Evolutionary conservation across 2,113 vertebrate species (phyloP).

Genomic region (Struthio camelus): DNA sequence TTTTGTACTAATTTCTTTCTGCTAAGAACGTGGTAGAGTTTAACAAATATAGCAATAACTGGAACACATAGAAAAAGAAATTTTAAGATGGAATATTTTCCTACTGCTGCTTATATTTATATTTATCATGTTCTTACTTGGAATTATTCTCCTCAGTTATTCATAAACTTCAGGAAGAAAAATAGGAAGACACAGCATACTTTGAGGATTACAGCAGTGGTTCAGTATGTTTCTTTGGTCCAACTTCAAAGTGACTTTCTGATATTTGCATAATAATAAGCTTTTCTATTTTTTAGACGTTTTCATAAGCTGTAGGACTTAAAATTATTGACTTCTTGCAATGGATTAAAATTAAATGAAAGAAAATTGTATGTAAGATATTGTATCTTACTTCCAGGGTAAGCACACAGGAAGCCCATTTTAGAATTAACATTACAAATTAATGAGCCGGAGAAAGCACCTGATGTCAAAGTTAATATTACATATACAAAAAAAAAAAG

Average conservation of each 20-base stretch:
- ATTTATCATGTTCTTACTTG: neutral
- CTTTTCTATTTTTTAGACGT: neutral
- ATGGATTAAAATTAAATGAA: neutral
- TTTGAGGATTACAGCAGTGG: neutral
- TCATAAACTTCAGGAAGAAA: neutral
- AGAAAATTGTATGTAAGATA: neutral
- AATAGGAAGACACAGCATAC: neutral
- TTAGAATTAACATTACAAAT: neutral
- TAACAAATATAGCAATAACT: neutral
- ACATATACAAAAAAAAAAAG: neutral
- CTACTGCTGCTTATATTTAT: neutral
- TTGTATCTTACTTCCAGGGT: neutral
- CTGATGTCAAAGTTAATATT: neutral
- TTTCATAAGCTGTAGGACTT: neutral
- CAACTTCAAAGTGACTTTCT: neutral
- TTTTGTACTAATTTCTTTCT: neutral
- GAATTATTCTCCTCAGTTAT: neutral
- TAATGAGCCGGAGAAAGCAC: neutral
- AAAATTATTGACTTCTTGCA: neutral
- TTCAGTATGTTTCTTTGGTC: neutral
- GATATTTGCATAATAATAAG: neutral
- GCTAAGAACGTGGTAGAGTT: neutral
- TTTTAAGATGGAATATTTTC: constrained; percentile 13
- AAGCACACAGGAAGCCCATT: neutral
- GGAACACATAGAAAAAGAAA: neutral